Evolutionary conservation across 2,888 invertebrate genomes (phyloP).

Genomic region (Eilema sororculum): DNA sequence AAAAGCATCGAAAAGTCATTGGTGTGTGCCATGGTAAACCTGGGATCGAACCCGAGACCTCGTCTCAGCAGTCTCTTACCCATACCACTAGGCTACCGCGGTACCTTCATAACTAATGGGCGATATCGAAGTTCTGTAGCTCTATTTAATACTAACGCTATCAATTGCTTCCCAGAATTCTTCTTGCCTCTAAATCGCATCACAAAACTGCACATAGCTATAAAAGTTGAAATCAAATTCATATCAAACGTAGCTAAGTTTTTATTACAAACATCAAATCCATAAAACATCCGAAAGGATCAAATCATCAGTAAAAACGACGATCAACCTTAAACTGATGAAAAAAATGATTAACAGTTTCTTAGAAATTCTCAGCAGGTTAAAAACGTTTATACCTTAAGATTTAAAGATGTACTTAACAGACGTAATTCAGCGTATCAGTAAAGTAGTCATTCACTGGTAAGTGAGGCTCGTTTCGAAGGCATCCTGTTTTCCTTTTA

Average conservation of each 20-base stretch:
- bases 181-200: no score
- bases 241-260: background rate
- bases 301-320: background rate
- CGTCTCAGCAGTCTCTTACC: no score
- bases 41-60: no score
- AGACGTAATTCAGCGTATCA: constrained; percentile 27
- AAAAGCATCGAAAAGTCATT: no score
- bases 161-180: no score
- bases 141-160: no score
- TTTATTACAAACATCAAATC: background rate
- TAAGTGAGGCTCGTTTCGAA: constrained; percentile 32
- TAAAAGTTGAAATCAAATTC: background rate
- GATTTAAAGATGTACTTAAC: constrained; percentile 14
- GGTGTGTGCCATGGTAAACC: no score
- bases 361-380: background rate
- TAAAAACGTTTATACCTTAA: constrained; percentile 1
- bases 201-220: background rate
- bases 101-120: no score
- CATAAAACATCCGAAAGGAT: no score
- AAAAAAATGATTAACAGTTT: background rate
- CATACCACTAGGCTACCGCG: no score
- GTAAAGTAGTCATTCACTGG: constrained; percentile 35
- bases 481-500: constrained; percentile 50
- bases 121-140: no score
- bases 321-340: background rate